Evolutionary conservation across 1,140 invertebrate species (phyloP), one percentile per base, ranked within the genome.

Genomic region (Drosophila kepulauana): DNA sequence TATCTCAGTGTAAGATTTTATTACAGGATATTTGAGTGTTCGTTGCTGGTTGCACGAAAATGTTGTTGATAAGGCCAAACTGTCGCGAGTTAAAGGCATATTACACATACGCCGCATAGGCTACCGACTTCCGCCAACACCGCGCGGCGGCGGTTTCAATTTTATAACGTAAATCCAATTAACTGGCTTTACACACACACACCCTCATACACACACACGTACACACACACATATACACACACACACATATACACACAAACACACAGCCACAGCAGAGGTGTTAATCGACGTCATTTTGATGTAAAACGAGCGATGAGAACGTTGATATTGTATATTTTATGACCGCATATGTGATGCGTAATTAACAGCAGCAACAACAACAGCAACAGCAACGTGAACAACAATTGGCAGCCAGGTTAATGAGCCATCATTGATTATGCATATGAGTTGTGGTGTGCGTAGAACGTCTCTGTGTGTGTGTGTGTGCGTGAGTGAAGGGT

Each of bases 241-340:
- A 25, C 28, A 13, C 41, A 51, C n/a, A 69, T 25, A 56, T 5
- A 67, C 15, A 25, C 10, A n/a, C 41, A 65, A 25, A 41, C 54
- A 56, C 30, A 38, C 35, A 56, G 16, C 35, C 57, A 63, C 33
- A 33, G 48, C 20, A 79, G 67, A 88, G 85, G 84, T 88, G 84
- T 88, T 88, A 88, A 88, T 88, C 85, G 84, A 75, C 85, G 85
- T 89, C 78, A 88, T 89, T 88, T 80, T 87, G 82, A 86, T 86
- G 82, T 86, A 86, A 86, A 86, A 54, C 67, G 46, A 28, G 80
- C 81, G 80, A 78, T 88, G 85, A 84, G 84, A 81, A 78, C 58
- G 63, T 33, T 74, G 71, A 74, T 74, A 69, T 69, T 68, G 65
- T 74, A 66, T 64, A 69, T 78, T 64, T 78, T 73, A 76, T 72